A percentile compares a stretch with the other conserved stretches of the same genome.
Conservation (phyloP, 2,888 invertebrate genomes). For the Cataglyphis livida region DNA sequence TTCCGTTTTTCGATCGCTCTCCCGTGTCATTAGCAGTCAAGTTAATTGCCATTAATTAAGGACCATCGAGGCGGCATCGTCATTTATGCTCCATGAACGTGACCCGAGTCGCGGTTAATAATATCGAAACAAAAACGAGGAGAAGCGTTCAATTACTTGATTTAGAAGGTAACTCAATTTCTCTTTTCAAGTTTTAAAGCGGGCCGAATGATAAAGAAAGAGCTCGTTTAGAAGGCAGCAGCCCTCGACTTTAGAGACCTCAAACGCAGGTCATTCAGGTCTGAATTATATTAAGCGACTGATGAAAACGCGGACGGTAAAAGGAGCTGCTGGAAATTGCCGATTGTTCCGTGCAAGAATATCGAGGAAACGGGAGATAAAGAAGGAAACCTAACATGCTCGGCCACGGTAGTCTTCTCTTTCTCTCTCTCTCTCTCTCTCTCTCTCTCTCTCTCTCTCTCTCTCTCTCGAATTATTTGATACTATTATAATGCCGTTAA, state of each 20-base stretch:
- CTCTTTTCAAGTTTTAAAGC: background rate
- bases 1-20: background rate
- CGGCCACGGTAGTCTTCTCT: background rate
- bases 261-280: background rate
- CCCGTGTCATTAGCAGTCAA: background rate
- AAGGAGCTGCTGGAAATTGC: background rate
- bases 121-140: slow-evolving; percentile 6
- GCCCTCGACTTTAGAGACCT: background rate
- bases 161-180: slow-evolving; percentile 6
- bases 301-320: background rate
- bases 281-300: background rate
- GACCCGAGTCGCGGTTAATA: background rate
- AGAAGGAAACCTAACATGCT: slow-evolving; percentile 3
- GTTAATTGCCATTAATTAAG: slow-evolving; percentile 39
- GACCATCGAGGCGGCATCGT: background rate
- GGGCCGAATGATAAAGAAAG: background rate
- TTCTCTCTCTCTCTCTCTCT: slow-evolving; percentile 2
- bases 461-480: slow-evolving; percentile 34
- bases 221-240: background rate
- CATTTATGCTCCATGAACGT: slow-evolving; percentile 21
- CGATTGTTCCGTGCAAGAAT: background rate
- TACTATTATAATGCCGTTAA: slow-evolving; percentile 30
- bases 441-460: background rate
- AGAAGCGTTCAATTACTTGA: background rate
- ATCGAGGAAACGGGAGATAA: background rate